These are phyloP conservation scores for Semaprochilodus insignis DNA, from an alignment of 2,797 vertebrate genomes.

Conservation along the genomic window DNA sequence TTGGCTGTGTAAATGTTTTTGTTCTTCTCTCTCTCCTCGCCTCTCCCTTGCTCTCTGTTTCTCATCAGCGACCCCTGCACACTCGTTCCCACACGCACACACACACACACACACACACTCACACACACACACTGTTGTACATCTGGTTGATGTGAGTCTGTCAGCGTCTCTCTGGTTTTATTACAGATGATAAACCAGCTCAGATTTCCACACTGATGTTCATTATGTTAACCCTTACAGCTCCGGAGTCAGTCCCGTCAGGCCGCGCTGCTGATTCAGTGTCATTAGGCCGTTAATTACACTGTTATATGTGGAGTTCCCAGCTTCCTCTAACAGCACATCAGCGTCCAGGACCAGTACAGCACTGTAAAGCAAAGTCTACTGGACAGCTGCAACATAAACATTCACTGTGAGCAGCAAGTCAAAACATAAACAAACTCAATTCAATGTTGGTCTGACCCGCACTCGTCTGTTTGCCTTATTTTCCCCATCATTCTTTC, in stretches of 20 bases:
- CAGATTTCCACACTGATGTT: background rate
- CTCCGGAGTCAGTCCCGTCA: background rate
- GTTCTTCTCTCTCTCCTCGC: constrained; percentile 35
- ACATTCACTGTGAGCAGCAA: too few relatives aligned
- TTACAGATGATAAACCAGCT: background rate
- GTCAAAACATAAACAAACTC: too few relatives aligned
- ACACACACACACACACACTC: constrained; percentile 7
- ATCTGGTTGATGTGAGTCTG: background rate
- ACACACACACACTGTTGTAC: constrained; percentile 15
- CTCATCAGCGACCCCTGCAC: constrained; percentile 40
- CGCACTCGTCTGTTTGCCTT: too few relatives aligned
- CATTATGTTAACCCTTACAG: background rate
- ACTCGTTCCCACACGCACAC: constrained; percentile 20
- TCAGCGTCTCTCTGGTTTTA: constrained; percentile 17
- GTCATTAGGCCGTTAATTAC: background rate
- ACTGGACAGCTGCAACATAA: too few relatives aligned
- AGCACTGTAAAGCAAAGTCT: too few relatives aligned
- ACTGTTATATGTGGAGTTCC: background rate
- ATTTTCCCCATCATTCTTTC: too few relatives aligned
- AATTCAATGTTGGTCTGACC: too few relatives aligned
- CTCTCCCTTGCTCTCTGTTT: constrained; percentile 46
- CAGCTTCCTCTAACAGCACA: background rate
- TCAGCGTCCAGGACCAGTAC: too few relatives aligned
- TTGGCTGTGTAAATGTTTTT: constrained; percentile 39
- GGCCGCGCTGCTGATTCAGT: background rate